Base-by-base conservation (phyloP, 2,888 invertebrate species). In the Crossocerus cetratus region DNA sequence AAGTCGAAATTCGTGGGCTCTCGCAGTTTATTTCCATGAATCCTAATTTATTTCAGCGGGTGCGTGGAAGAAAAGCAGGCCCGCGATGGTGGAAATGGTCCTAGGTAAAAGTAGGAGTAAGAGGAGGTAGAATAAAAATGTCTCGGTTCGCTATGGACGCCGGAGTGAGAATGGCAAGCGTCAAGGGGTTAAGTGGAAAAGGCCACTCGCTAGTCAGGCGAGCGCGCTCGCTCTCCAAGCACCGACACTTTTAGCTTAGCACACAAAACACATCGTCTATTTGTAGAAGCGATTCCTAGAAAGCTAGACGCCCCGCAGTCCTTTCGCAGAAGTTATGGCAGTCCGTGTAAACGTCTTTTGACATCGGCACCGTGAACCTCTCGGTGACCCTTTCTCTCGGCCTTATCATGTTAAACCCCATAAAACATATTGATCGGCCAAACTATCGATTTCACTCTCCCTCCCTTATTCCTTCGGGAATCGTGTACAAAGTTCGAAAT, bases 241-340 rank as follows among this genome's bases (percentile, higher is more conserved):
- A 49, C 63, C 49, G 58, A 63, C 54, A 76, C 75, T 65, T 75
- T 69, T 65, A 75, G 56, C 75, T 64, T 59, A 72, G 43, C 59
- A 69, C 64, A 73, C 63, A 69, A 72, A 72, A 78, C 63, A 60
- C 65, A 21, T 72, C 60, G 65, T 78, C 69, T 78, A 73, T 79
- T 76, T 73, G 43, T 69, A 45, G 64, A 78, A 11, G 43, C 68
- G 69, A 73, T 72, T 78, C 70, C 54, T 23, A 58, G 69, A 69
- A 77, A 59, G 60, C 63, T 58, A 54, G 53, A 49, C 64, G 53
- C 55, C 44, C 69, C 66, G 62, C 44, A 53, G 55, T 54, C 53
- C 54, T 65, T 69, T 64, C 66, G 43, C 57, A 61, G 53, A 63
- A 73, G 73, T 68, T 53, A 43, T 44, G 44, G n/a, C 11, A 18